These are phyloP conservation scores for Vidua macroura DNA, from an alignment of 2,113 vertebrate species.

Conservation along the genomic window DNA sequence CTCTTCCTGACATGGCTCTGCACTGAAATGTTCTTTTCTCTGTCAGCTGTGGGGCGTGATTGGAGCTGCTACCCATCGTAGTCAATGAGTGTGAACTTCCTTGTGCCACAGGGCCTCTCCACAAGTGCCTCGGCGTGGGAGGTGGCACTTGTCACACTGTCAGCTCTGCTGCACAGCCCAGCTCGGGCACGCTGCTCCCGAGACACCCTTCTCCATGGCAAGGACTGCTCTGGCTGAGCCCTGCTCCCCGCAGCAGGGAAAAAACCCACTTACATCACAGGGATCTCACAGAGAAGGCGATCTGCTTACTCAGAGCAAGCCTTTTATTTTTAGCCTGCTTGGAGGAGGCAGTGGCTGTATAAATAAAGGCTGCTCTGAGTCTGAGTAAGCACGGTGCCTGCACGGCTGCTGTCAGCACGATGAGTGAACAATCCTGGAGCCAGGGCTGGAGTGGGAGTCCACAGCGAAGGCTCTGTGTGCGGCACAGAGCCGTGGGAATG, in stretches of 20 bases:
- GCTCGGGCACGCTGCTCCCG: neutral
- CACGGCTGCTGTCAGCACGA: neutral
- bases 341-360: conserved; percentile 9
- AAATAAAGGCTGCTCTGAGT: conserved; percentile 1
- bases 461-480: fast-evolving
- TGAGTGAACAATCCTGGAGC: neutral
- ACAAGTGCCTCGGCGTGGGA: neutral
- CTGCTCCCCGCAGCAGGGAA: neutral
- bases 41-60: conserved; percentile 16
- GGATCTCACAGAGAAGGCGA: neutral
- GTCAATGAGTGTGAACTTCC: neutral
- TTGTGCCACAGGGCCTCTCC: neutral
- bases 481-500: neutral
- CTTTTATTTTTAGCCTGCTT: conserved; percentile 25
- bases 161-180: neutral
- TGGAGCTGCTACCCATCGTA: conserved; percentile 4
- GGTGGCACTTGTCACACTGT: neutral
- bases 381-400: neutral
- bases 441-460: neutral
- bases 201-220: neutral
- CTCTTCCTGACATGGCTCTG: neutral
- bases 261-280: neutral
- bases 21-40: neutral
- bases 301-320: conserved; percentile 37
- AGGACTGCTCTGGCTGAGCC: neutral